Evolutionary conservation across 2,888 invertebrate species (phyloP).

Genomic region (Torymus aiolomorphi): DNA sequence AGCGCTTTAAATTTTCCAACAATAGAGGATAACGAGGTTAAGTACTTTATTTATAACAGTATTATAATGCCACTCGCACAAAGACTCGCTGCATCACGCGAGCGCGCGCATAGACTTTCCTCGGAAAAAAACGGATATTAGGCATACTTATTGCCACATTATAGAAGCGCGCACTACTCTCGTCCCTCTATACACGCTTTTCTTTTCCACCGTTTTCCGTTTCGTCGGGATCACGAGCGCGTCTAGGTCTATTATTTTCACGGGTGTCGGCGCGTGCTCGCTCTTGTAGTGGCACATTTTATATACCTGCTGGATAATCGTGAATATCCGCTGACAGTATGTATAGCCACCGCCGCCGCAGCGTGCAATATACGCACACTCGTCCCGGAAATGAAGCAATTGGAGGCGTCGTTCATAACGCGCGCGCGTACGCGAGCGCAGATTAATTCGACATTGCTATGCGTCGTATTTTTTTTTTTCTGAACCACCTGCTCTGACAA

Average conservation of each 20-base stretch:
- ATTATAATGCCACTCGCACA: constrained; percentile 3
- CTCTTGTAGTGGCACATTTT: constrained; percentile 15
- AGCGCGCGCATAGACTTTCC: background rate
- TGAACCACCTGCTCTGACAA: background rate
- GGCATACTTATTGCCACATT: constrained; percentile 18
- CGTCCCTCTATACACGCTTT: background rate
- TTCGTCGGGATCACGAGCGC: constrained; percentile 13
- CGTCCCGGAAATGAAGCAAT: constrained; percentile 57
- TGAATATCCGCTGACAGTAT: constrained; percentile 53
- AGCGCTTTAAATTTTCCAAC: background rate
- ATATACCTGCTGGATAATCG: constrained; percentile 49
- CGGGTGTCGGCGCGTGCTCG: constrained; percentile 24
- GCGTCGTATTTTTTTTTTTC: constrained; percentile 29
- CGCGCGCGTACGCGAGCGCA: constrained; percentile 6
- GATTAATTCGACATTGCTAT: constrained; percentile 36
- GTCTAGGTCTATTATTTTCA: constrained; percentile 50
- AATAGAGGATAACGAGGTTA: background rate
- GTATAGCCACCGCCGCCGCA: too few relatives aligned
- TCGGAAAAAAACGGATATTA: constrained; percentile 2
- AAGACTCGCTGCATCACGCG: background rate
- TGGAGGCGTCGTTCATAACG: constrained; percentile 53
- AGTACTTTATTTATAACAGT: background rate
- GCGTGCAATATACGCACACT: background rate
- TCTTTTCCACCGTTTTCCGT: constrained; percentile 27
- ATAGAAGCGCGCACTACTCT: too few relatives aligned